These are phyloP conservation scores for Actinernus sp. DNA, from an alignment of 92 coral and sea anemone species.

Conservation along the genomic window DNA sequence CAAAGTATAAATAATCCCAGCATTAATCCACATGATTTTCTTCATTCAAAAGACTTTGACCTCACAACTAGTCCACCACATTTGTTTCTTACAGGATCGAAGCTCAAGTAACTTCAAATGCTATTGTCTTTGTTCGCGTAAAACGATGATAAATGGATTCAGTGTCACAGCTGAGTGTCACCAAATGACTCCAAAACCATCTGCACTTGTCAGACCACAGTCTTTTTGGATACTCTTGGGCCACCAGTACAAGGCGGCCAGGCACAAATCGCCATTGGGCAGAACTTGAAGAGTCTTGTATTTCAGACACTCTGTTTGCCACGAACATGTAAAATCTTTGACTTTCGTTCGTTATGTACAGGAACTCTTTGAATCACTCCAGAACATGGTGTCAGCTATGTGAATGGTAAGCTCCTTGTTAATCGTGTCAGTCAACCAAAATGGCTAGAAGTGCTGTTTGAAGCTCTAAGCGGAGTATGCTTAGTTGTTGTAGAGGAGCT, in stretches of 20 bases:
- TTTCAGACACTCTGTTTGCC: slow-evolving; percentile 58
- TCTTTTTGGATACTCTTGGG: slow-evolving; percentile 35
- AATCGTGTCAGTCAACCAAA: slow-evolving; percentile 33
- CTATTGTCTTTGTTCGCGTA: too few species aligned
- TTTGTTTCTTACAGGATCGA: too few species aligned
- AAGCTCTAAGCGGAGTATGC: too few species aligned
- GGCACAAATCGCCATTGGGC: slow-evolving; percentile 46
- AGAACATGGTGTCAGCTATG: slow-evolving; percentile 12
- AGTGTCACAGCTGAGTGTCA: too few species aligned
- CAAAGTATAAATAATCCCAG: too few species aligned
- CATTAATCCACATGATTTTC: too few species aligned
- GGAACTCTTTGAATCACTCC: slow-evolving; percentile 64
- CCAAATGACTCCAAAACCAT: too few species aligned
- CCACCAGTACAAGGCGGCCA: slow-evolving; percentile 58
- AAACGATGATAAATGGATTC: too few species aligned
- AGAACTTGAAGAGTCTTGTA: slow-evolving; percentile 44
- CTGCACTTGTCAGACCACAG: slow-evolving; percentile 47
- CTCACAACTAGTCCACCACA: too few species aligned
- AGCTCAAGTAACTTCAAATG: too few species aligned
- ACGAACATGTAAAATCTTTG: slow-evolving; percentile 58
- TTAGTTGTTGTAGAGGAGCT: too few species aligned
- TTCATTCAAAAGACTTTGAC: too few species aligned
- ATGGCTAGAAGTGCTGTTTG: slow-evolving; percentile 64
- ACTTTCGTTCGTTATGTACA: slow-evolving; percentile 52
- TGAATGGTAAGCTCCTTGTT: slow-evolving; percentile 38